Conservation (phyloP, 2,888 invertebrate genomes). For the Octodonta nipae region DNA sequence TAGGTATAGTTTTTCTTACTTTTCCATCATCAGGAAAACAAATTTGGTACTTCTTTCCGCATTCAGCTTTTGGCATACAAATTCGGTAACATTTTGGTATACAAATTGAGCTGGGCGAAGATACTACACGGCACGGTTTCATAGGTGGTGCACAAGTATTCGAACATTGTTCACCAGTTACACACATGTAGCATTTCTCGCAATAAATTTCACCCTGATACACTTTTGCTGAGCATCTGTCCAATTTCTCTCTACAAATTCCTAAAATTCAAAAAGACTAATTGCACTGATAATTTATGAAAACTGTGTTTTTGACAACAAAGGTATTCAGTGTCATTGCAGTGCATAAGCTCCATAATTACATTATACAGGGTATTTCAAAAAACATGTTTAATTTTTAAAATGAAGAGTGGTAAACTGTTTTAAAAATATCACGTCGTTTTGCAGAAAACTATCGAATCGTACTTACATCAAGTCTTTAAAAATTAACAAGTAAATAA, state of each 20-base stretch:
- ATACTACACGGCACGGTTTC: slow-evolving; percentile 16
- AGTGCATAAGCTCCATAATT: too few relatives aligned
- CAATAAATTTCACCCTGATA: slow-evolving; percentile 23
- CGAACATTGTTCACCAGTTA: slow-evolving; percentile 15
- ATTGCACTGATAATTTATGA: too few relatives aligned
- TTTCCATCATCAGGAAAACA: slow-evolving; percentile 7
- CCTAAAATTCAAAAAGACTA: slow-evolving; percentile 15
- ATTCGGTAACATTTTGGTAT: slow-evolving; percentile 7
- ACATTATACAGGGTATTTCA: too few relatives aligned
- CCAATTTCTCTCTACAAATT: slow-evolving; percentile 18
- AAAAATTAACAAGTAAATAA: too few relatives aligned
- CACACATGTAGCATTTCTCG: slow-evolving; percentile 13
- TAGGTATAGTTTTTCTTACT: too few relatives aligned
- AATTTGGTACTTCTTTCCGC: slow-evolving; percentile 9
- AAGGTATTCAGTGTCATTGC: too few relatives aligned
- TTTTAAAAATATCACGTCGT: too few relatives aligned
- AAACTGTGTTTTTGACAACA: too few relatives aligned
- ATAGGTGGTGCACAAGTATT: slow-evolving; percentile 8
- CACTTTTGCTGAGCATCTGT: slow-evolving; percentile 20
- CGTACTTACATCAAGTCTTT: too few relatives aligned
- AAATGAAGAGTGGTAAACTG: too few relatives aligned
- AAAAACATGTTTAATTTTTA: too few relatives aligned
- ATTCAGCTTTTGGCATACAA: slow-evolving; percentile 6
- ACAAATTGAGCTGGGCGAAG: slow-evolving; percentile 17
- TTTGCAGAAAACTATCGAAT: too few relatives aligned